phyloP scores from a whole-genome alignment of 2,113 vertebrate species.

The Syrmaticus mikado region DNA sequence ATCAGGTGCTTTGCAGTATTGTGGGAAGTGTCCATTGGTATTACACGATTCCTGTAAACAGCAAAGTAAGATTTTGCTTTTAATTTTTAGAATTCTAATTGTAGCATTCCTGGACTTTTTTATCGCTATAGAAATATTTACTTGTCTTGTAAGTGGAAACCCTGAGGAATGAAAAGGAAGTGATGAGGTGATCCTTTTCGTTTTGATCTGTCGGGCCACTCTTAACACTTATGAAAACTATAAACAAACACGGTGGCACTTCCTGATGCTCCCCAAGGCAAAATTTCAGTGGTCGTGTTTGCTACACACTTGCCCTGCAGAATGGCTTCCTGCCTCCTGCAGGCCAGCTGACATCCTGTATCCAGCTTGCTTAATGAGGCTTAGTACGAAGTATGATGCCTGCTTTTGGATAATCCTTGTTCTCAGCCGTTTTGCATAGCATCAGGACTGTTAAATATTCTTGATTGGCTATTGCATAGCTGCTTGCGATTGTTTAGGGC shows the following conservation, averaged over 20 bases:
- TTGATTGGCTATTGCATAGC: not conserved
- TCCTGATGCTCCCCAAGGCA: not conserved
- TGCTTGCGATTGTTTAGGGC: not conserved
- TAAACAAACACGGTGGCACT: not conserved
- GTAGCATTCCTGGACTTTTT: not conserved
- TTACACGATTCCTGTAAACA: not conserved
- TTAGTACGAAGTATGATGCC: not conserved
- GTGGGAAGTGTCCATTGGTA: not conserved
- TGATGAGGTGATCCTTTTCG: not conserved
- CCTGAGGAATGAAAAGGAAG: not conserved
- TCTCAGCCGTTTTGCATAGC: not conserved
- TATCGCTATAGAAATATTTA: not conserved
- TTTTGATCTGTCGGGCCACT: not conserved
- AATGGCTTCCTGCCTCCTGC: not conserved
- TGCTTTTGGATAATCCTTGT: not conserved
- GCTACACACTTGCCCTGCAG: not conserved
- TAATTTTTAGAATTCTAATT: not conserved
- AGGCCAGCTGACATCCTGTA: not conserved
- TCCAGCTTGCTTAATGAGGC: rapidly evolving
- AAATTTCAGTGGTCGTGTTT: not conserved
- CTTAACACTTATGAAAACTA: not conserved
- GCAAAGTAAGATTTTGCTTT: not conserved
- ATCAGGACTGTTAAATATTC: not conserved
- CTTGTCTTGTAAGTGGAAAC: not conserved
- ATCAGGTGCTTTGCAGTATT: not conserved